A percentile compares a stretch with the other conserved stretches of the same genome.
These are phyloP conservation scores for Hypothenemus hampei DNA, from an alignment of 1,140 invertebrate genomes.

Conservation along the genomic window DNA sequence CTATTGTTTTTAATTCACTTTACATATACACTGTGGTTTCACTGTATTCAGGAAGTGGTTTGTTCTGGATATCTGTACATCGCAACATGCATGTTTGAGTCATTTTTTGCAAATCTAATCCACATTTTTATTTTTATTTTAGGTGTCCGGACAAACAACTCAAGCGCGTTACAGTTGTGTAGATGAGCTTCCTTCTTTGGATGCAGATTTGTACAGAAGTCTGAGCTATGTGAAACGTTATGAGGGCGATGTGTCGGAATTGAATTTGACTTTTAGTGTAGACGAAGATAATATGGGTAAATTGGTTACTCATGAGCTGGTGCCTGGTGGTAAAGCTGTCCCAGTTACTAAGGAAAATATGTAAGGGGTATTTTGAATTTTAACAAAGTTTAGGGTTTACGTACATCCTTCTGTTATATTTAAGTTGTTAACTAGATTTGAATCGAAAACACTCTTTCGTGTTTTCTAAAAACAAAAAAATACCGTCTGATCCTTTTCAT, in stretches of 20 bases:
- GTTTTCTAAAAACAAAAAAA: no score
- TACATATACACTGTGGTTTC: no score
- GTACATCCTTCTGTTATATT: neutral
- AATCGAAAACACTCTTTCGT: no score
- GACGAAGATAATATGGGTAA: slow-evolving; percentile 94
- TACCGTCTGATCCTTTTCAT: no score
- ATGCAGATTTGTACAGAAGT: slow-evolving; percentile 93
- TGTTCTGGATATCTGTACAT: no score
- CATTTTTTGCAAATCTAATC: no score
- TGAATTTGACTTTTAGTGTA: slow-evolving; percentile 95
- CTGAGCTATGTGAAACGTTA: slow-evolving; percentile 96
- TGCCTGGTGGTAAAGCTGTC: slow-evolving; percentile 88
- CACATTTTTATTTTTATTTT: neutral
- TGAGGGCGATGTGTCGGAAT: slow-evolving; percentile 86
- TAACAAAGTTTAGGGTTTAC: slow-evolving; percentile 4
- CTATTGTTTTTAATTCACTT: no score
- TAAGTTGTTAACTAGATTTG: no score
- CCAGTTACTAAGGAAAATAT: slow-evolving; percentile 97
- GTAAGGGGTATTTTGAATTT: slow-evolving; percentile 51
- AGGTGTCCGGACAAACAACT: slow-evolving; percentile 86
- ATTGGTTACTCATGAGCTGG: slow-evolving; percentile 83
- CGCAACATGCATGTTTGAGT: no score
- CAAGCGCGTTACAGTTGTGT: slow-evolving; percentile 90
- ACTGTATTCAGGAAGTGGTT: no score
- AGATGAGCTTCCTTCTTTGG: slow-evolving; percentile 95